These are phyloP conservation scores for Botia almorhae DNA, from an alignment of 2,797 vertebrate genomes.

Conservation along the genomic window DNA sequence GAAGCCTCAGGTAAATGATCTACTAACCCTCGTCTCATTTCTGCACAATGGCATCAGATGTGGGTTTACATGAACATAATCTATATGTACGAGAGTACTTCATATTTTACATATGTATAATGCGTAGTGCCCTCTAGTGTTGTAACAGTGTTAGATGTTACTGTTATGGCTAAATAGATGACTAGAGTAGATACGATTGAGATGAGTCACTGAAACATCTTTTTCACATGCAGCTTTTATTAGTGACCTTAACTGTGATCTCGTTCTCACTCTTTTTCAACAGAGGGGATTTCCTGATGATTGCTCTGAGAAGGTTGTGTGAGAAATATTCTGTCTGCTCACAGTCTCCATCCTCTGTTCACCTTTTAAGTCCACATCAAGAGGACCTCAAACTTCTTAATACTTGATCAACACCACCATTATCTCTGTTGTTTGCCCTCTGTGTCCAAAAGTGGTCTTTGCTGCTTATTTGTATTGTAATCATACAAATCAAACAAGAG, in stretches of 20 bases:
- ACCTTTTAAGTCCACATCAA: background rate
- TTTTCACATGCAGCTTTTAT: background rate
- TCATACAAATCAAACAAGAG: background rate
- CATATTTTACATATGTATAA: too few relatives aligned
- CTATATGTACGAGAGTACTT: too few relatives aligned
- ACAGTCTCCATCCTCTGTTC: background rate
- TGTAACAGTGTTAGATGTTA: background rate
- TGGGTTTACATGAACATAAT: background rate
- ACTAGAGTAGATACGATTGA: background rate
- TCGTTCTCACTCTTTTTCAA: constrained; percentile 9
- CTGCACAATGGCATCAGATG: background rate
- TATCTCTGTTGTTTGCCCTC: background rate
- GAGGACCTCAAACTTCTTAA: background rate
- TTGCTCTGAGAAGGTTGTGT: constrained; percentile 4
- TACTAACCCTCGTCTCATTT: background rate
- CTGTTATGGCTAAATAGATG: background rate
- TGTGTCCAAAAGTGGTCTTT: background rate
- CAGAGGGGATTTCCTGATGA: constrained; percentile 48
- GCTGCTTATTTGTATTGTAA: background rate
- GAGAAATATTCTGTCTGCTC: background rate
- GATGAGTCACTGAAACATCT: too few relatives aligned
- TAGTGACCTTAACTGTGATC: background rate
- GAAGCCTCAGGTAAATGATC: constrained; percentile 47
- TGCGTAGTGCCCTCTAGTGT: background rate
- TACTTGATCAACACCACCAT: background rate